A percentile compares a stretch with the other conserved stretches of the same genome.
Evolutionary conservation across 1,140 invertebrate species (phyloP).

Genomic region (Hylyphantes graminicola): DNA sequence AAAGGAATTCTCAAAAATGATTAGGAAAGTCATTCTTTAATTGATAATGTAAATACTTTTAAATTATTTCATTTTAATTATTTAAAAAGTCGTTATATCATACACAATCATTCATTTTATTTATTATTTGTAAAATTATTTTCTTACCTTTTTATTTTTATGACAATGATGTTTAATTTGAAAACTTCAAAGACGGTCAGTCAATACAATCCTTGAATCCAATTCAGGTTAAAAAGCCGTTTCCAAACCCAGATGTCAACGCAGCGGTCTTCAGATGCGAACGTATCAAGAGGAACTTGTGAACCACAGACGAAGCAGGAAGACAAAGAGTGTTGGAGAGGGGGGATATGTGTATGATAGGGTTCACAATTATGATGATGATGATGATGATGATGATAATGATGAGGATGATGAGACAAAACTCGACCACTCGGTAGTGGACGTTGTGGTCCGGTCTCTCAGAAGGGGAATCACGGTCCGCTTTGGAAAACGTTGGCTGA

Average conservation of each 20-base stretch:
- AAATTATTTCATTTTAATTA: no score
- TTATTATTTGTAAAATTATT: no score
- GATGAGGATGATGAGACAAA: slow-evolving; percentile 3
- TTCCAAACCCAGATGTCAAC: no score
- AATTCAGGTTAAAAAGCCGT: not conserved
- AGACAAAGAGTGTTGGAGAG: slow-evolving; percentile 49
- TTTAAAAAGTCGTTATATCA: no score
- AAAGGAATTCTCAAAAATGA: no score
- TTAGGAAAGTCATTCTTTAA: no score
- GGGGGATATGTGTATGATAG: slow-evolving; percentile 14
- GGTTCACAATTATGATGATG: not conserved
- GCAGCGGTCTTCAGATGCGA: no score
- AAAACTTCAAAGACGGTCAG: slow-evolving; percentile 10
- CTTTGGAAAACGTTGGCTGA: slow-evolving; percentile 21
- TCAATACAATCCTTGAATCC: slow-evolving; percentile 34
- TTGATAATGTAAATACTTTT: no score
- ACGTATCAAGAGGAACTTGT: slow-evolving; percentile 30
- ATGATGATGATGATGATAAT: not conserved
- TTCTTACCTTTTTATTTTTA: no score
- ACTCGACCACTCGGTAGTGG: not conserved
- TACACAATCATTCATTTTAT: no score
- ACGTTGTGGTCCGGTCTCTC: slow-evolving; percentile 11
- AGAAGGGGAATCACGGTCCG: slow-evolving; percentile 31
- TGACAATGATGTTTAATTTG: no score
- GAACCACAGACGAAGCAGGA: slow-evolving; percentile 39